These are phyloP conservation scores for Pachypsylla venusta DNA, from an alignment of 1,140 invertebrate species.

Conservation along the genomic window DNA sequence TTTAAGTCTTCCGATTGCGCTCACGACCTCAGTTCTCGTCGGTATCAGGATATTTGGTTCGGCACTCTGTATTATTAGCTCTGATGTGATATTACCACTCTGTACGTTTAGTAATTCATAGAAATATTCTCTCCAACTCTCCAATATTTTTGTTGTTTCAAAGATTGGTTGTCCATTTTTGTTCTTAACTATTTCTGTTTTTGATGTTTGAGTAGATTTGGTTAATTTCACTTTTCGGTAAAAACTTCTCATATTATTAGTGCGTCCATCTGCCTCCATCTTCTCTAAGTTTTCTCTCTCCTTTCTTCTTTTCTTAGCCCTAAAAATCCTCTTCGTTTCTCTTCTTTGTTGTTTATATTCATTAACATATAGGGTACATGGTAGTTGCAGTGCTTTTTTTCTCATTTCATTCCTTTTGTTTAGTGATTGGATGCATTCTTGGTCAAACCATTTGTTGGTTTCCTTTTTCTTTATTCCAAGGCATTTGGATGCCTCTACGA, in stretches of 20 bases:
- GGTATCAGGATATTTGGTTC: not conserved
- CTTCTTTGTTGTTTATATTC: not conserved
- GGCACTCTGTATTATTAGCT: not conserved
- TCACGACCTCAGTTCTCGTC: not conserved
- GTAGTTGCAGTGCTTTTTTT: not conserved
- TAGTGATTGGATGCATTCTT: not conserved
- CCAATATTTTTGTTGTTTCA: not conserved
- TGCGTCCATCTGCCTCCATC: not conserved
- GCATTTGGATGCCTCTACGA: not conserved
- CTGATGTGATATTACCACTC: not conserved
- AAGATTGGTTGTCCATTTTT: not conserved
- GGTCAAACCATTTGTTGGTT: not conserved
- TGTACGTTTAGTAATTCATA: conserved; percentile 4
- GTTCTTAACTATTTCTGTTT: not conserved
- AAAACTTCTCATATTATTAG: not conserved
- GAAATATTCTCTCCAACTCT: conserved; percentile 8
- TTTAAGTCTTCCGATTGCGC: not conserved
- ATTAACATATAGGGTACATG: not conserved
- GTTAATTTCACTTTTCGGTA: not conserved
- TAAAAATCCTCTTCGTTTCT: not conserved
- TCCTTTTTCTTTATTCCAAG: not conserved
- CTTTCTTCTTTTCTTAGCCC: not conserved
- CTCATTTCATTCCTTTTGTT: not conserved
- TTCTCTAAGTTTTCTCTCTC: not conserved
- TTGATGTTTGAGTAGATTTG: not conserved